Evolutionary conservation across 2,888 invertebrate genomes (phyloP), one percentile per base, ranked within the genome.

Genomic region (Taphrorychus bicolor): DNA sequence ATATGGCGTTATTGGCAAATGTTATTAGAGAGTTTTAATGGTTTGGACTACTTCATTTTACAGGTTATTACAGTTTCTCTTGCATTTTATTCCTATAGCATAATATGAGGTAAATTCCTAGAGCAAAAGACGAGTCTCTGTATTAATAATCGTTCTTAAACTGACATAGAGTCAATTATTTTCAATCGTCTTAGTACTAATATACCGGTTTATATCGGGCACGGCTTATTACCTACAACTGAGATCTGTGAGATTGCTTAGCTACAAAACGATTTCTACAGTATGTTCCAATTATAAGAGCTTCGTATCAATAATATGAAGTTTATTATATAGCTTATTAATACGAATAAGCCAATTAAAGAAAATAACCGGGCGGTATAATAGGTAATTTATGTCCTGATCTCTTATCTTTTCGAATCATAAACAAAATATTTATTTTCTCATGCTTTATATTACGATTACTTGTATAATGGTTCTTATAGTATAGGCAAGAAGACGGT

Each of bases 301-400:
- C 32, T 18, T 3, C n/a, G 54, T 24, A 54, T 21, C 54, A 54
- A 54, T 54, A 24, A 24, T 24, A 54, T 32, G 18, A 23, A 54
- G 16, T 54, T 54, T 54, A 54, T 54, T 54, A 54, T 24, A 54
- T 16, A 24, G 54, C 54, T 54, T 54, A 54, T 54, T 54, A 54
- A 54, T 54, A 54, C 16, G 54, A 54, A 54, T 54, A 24, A 54
- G 54, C 54, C 54, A 54, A 54, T 54, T 54, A 54, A 54, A 54
- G 54, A 54, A 51, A 54, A 54, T 54, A 54, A 23, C 32, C 16
- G 54, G 32, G 54, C 54, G 54, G 14, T 23, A 7, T 24, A 32
- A 54, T 51, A 21, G 51, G 2, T 51, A 51, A 51, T 51, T 51
- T 51, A 51, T 51, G 51, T 9, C n/a, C 51, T 21, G 51, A 51